Percentiles rank a stretch among this genome's conserved stretches.
These are phyloP conservation scores for Ceriagrion tenellum DNA, from an alignment of 2,888 invertebrate genomes.

Conservation along the genomic window DNA sequence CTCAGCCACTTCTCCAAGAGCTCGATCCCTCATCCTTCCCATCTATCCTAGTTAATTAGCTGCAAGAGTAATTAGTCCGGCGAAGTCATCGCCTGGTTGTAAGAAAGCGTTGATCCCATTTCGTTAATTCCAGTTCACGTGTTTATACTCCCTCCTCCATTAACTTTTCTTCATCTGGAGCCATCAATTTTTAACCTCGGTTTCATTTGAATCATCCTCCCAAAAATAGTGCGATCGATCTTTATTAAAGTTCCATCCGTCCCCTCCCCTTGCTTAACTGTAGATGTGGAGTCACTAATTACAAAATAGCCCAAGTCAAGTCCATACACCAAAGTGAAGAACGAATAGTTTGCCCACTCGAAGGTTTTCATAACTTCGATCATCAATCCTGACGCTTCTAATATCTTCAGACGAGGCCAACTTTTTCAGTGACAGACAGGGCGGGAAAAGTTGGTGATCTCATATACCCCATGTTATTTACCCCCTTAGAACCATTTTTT, in stretches of 20 bases:
- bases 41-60: neutral
- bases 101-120: neutral
- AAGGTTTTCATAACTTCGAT: neutral
- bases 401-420: neutral
- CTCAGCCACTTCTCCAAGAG: neutral
- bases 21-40: neutral
- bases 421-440: neutral
- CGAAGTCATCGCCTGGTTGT: neutral
- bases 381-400: neutral
- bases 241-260: neutral
- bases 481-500: no score
- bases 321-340: neutral
- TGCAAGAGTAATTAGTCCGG: neutral
- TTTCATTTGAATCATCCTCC: neutral
- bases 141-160: neutral
- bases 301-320: neutral
- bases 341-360: neutral
- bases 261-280: neutral
- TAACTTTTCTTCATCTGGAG: neutral
- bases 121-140: neutral
- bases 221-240: neutral
- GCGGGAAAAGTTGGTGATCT: no score
- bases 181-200: neutral
- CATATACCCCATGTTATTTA: no score
- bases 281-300: neutral